Evolutionary conservation across 2,113 vertebrate species (phyloP), one percentile per base, ranked within the genome.

Genomic region (Morone chrysops): DNA sequence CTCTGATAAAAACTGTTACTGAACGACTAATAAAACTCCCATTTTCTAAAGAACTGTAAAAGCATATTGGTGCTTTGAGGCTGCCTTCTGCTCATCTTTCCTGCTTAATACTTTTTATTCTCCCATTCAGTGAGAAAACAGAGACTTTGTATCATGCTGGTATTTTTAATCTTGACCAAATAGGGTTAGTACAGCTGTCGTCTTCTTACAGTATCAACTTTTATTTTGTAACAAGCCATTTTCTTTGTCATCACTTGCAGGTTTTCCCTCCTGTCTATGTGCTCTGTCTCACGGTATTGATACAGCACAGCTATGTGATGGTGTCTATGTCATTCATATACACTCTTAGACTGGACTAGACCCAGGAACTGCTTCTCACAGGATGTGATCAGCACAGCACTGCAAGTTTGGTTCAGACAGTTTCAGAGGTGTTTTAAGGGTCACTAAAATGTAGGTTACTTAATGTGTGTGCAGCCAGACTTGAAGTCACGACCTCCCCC

Each of bases 131-230:
- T 48, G 12, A 69, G 14, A 66, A 63, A 72, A 63, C n/a, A 38
- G 20, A 25, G 18, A 25, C 25, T 56, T 87, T 73, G 65, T 40
- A 71, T 75, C 57, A 56, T n/a, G 18, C 63, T 77, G 51, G 18
- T 56, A 71, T 77, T 80, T 65, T 80, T 51, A 82, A 67, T 43
- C n/a, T 70, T 31, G 57, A 51, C 50, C 65, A 80, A 72, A 63
- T 1, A 75, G 1, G 62, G 13, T 38, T 66, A 20, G 62, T 61
- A 50, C 75, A 89, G 78, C 75, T 85, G 76, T 70, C 22, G 8
- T 60, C 43, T 63, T 62, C 63, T 41, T 8, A 53, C 22, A 59
- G 25, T 50, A 31, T 72, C 16, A 56, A 45, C 50, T 76, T 79
- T 66, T 78, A 63, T 60, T 75, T 80, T 59, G 36, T 14, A 71